Evolutionary conservation across 2,797 vertebrate species (phyloP).

Genomic region (Tarsius wallacei): DNA sequence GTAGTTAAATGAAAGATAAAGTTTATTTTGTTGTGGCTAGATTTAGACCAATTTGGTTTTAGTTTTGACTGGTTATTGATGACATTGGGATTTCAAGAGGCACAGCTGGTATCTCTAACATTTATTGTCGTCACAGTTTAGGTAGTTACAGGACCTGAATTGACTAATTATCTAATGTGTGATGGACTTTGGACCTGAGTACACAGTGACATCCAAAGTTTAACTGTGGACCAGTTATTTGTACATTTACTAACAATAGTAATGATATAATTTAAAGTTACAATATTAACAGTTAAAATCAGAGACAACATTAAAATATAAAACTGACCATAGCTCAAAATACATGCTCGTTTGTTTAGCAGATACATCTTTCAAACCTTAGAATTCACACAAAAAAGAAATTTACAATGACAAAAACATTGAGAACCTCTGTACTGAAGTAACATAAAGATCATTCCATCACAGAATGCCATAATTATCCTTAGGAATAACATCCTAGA

Average conservation of each 20-base stretch:
- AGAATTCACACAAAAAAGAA: neutral
- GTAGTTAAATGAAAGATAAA: neutral
- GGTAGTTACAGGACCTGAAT: neutral
- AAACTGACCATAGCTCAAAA: neutral
- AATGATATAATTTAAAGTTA: neutral
- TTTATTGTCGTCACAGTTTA: neutral
- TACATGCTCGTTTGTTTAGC: neutral
- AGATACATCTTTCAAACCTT: neutral
- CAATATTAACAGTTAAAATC: neutral
- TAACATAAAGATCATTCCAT: neutral
- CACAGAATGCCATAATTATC: neutral
- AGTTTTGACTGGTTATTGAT: neutral
- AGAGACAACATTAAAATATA: neutral
- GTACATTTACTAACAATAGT: neutral
- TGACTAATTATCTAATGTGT: neutral
- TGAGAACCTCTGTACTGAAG: neutral
- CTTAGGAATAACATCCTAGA: neutral
- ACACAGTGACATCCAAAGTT: neutral
- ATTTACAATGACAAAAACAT: neutral
- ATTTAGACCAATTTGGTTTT: neutral
- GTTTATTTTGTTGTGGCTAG: neutral
- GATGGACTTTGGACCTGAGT: neutral
- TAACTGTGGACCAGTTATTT: neutral
- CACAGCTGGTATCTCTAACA: neutral
- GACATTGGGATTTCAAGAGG: neutral